Evolutionary conservation across 2,797 vertebrate genomes (phyloP).

Genomic region (Eulemur albifrons): DNA sequence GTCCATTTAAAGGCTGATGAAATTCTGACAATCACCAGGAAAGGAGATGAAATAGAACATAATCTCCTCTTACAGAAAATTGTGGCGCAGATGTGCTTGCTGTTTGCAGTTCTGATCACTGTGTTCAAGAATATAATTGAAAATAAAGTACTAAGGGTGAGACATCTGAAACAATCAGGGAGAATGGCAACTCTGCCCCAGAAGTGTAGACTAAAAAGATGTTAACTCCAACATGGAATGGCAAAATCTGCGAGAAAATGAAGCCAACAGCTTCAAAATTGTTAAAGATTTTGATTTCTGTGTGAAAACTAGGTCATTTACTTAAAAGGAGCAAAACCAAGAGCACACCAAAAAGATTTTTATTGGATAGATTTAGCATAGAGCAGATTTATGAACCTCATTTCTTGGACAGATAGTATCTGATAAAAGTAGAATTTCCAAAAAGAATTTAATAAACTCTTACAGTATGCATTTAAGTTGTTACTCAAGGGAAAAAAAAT

Average conservation of each 20-base stretch:
- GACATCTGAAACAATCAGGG: not conserved
- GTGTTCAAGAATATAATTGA: not conserved
- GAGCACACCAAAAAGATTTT: not conserved
- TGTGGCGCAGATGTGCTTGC: not conserved
- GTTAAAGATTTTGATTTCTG: not conserved
- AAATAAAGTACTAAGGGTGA: not conserved
- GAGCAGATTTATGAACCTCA: not conserved
- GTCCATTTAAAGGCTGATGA: not conserved
- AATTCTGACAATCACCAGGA: not conserved
- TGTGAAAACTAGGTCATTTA: not conserved
- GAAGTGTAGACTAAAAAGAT: not conserved
- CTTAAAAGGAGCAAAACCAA: not conserved
- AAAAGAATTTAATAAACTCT: not conserved
- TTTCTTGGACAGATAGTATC: not conserved
- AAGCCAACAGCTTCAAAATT: not conserved
- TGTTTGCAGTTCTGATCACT: not conserved
- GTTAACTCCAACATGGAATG: not conserved
- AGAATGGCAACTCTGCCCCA: not conserved
- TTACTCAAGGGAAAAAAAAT: not conserved
- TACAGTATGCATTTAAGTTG: not conserved
- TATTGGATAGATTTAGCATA: not conserved
- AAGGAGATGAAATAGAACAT: not conserved
- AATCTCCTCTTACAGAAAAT: not conserved
- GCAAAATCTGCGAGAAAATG: not conserved
- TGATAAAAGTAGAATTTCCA: not conserved